A percentile compares a stretch with the other conserved stretches of the same genome.
Conservation (phyloP, 2,888 invertebrate genomes). For the Celastrina argiolus region DNA sequence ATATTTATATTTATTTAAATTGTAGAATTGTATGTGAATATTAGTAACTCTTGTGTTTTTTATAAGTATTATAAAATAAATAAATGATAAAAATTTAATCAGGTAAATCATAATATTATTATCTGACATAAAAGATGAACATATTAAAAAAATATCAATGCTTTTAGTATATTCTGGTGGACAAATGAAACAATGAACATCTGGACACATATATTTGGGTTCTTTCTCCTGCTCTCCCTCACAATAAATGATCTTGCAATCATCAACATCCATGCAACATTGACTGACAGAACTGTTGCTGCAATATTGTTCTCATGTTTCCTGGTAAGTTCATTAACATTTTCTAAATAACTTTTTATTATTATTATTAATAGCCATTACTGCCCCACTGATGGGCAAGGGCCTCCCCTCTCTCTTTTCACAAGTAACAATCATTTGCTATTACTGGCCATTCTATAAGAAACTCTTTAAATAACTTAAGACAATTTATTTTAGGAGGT, state of each 20-base stretch:
- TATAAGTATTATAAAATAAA: too few relatives aligned
- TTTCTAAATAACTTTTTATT: background rate
- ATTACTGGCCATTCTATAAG: too few relatives aligned
- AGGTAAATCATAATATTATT: too few relatives aligned
- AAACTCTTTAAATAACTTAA: too few relatives aligned
- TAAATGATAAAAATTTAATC: too few relatives aligned
- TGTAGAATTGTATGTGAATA: background rate
- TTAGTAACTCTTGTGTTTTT: too few relatives aligned
- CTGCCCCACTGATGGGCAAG: too few relatives aligned
- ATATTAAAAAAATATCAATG: background rate
- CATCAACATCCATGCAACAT: conserved; percentile 86
- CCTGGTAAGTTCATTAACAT: conserved; percentile 79
- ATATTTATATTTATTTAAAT: background rate
- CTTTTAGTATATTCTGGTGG: conserved; percentile 93
- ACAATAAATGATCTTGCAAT: conserved; percentile 90
- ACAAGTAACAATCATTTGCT: too few relatives aligned
- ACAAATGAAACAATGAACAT: conserved; percentile 98
- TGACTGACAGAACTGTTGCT: conserved; percentile 90
- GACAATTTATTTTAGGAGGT: background rate
- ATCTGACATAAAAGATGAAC: too few relatives aligned
- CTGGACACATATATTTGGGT: conserved; percentile 96
- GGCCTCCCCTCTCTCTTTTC: too few relatives aligned
- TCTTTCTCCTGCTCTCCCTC: conserved; percentile 88
- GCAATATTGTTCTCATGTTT: conserved; percentile 90
- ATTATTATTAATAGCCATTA: too few relatives aligned